Evolutionary conservation across 1,140 invertebrate species (phyloP).

Genomic region (Conopomorpha cramerella): DNA sequence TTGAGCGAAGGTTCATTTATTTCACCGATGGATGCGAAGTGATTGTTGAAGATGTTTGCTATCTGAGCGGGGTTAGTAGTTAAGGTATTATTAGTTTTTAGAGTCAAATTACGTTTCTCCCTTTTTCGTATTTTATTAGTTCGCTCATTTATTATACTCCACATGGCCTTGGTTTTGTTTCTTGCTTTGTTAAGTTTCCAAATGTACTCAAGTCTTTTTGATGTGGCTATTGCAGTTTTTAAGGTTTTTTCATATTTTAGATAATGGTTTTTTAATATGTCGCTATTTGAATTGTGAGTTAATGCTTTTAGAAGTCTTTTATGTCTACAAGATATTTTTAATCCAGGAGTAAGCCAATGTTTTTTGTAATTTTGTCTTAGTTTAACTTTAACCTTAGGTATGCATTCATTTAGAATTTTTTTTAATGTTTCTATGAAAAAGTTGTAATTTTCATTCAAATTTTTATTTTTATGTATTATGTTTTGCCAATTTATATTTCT

Average conservation of each 20-base stretch:
- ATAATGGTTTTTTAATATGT: too few species aligned
- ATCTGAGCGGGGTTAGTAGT: background rate
- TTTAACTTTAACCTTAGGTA: background rate
- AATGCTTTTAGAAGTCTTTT: too few species aligned
- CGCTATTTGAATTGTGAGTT: background rate
- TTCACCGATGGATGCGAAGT: background rate
- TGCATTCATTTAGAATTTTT: background rate
- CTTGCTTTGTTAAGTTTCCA: background rate
- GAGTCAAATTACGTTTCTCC: background rate
- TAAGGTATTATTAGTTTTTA: background rate
- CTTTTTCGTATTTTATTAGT: background rate
- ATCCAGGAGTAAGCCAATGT: too few species aligned
- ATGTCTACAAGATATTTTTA: background rate
- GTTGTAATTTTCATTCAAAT: background rate
- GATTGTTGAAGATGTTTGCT: background rate
- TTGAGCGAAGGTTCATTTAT: background rate
- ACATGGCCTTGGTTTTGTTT: constrained; percentile 2
- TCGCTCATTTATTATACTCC: background rate
- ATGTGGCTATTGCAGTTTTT: background rate
- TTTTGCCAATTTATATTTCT: background rate
- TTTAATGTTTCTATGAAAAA: background rate
- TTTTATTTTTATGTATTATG: background rate
- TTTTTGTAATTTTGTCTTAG: too few species aligned
- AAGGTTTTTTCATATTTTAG: background rate
- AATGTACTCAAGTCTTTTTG: background rate